Base-by-base conservation (phyloP, 2,113 vertebrate genomes). In the Numida meleagris region DNA sequence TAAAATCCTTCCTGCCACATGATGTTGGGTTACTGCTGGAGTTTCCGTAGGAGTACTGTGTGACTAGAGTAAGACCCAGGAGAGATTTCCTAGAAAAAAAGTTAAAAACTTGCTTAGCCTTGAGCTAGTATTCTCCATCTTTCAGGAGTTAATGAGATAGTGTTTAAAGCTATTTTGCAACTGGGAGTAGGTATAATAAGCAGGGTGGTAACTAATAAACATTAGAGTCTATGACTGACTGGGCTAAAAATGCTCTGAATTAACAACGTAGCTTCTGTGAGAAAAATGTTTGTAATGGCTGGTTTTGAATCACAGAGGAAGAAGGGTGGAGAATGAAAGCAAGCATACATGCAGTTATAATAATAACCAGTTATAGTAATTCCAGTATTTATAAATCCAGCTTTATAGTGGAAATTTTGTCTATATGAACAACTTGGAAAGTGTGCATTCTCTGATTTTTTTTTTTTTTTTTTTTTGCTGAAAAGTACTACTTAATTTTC, bases 391-490 rank as follows among this genome's bases (percentile, higher is more conserved):
- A 2, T n/a, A 61, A 85, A 29, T 62, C 23, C 25, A 63, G 33
- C 20, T 82, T 86, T 77, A 14, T 76, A 42, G 24, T 82, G 48
- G 33, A n/a, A 80, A 25, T 31, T 27, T 85, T 9, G 12, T 73
- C 5, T 2, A 34, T 76, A 3, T 65, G 46, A 89, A 14, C 65
- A 82, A 58, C 21, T 57, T 45, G 14, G 4, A 6, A 4, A 2
- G 3, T 25, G 1, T 40, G n/a, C 4, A 1, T 29, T 55, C 33
- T 82, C 14, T 87, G 19, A 43, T 53, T 34, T 67, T 91, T 86
- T 85, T 34, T 67, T 91, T 86, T 85, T 34, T 67, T 91, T 86
- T 85, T 34, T 67, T 91, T 86, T 85, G 24, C 24, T 67, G 42
- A 33, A 77, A 82, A 86, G 14, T n/a, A 62, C 61, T 81, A 16